Conservation (phyloP, 1,140 invertebrate species). For the Meloidogyne floridensis region DNA sequence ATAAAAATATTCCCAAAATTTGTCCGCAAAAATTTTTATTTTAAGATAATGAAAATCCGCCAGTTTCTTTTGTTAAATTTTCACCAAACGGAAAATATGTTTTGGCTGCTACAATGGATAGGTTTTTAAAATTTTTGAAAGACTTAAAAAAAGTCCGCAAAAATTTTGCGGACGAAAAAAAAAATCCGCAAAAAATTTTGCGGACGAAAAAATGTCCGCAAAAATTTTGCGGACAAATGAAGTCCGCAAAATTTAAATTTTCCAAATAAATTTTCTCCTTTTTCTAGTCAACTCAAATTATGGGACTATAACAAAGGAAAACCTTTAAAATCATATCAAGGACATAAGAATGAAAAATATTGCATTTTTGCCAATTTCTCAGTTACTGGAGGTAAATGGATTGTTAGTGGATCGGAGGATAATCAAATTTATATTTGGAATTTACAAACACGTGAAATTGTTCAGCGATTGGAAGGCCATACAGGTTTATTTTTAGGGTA, state of each 20-base stretch:
- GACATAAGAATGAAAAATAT: slow-evolving; percentile 98
- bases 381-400: slow-evolving; percentile 99
- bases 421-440: slow-evolving; percentile 99
- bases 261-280: too few relatives aligned
- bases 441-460: slow-evolving; percentile 97
- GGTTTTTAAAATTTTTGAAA: slow-evolving; percentile 67
- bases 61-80: slow-evolving; percentile 99
- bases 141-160: too few relatives aligned
- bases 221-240: too few relatives aligned
- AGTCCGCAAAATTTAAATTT: too few relatives aligned
- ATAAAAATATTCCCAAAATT: too few relatives aligned
- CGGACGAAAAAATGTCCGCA: too few relatives aligned
- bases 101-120: slow-evolving; percentile 93
- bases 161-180: too few relatives aligned
- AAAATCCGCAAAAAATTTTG: too few relatives aligned
- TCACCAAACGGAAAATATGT: slow-evolving; percentile 99
- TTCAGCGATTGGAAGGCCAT: slow-evolving; percentile 93
- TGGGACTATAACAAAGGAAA: slow-evolving; percentile 96
- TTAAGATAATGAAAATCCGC: slow-evolving; percentile 88
- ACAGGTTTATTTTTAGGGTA: too few relatives aligned
- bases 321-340: slow-evolving; percentile 94
- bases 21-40: slow-evolving; percentile 22
- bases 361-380: slow-evolving; percentile 99
- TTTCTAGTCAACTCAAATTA: slow-evolving; percentile 81
- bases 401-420: slow-evolving; percentile 99